phyloP scores from a whole-genome alignment of 2,797 vertebrate genomes.

The Megalops cyprinoides region DNA sequence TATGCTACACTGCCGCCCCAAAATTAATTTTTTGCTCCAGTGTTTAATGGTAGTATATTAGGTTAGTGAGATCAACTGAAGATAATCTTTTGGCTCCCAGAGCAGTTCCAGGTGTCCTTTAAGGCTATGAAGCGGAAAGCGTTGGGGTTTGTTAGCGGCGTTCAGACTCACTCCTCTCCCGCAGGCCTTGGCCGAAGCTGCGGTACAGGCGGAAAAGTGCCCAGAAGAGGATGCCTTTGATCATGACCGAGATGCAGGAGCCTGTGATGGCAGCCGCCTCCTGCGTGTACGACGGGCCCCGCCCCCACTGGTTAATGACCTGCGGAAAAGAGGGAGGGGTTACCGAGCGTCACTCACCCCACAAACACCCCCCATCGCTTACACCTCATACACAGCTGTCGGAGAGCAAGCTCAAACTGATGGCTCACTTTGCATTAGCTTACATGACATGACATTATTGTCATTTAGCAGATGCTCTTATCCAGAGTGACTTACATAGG shows the following conservation, averaged over 20 bases:
- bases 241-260: constrained; percentile 74
- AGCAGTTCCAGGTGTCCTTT: no score
- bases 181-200: constrained; percentile 81
- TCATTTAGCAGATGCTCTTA: no score
- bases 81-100: no score
- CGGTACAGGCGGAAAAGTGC: constrained; percentile 72
- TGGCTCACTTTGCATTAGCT: background rate
- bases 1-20: no score
- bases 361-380: background rate
- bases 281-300: constrained; percentile 66
- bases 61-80: no score
- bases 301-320: constrained; percentile 71
- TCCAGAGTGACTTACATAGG: no score
- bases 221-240: constrained; percentile 79
- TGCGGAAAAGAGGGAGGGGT: constrained; percentile 47
- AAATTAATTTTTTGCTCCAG: no score
- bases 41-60: no score
- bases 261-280: constrained; percentile 78
- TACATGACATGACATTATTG: no score
- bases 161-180: constrained; percentile 86
- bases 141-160: no score
- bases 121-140: no score
- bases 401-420: background rate
- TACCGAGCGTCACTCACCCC: background rate
- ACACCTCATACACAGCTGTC: background rate